These are phyloP conservation scores for Chrysopilus asiliformis DNA, from an alignment of 2,888 invertebrate species.

Conservation along the genomic window DNA sequence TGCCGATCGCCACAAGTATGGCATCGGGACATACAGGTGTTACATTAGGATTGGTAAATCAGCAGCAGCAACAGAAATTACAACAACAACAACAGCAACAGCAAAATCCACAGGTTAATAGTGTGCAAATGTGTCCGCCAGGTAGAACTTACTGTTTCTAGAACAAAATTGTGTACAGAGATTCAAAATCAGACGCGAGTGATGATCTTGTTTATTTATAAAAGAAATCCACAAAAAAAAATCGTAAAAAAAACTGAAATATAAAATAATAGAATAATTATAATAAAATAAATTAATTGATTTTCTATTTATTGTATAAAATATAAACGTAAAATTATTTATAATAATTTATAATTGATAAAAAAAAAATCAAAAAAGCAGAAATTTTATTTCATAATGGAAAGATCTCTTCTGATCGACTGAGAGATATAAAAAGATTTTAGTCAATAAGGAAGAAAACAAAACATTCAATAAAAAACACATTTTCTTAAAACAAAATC, in stretches of 20 bases:
- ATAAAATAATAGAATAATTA: conserved; percentile 5
- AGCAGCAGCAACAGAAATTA: conserved; percentile 21
- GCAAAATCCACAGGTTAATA: conserved; percentile 11
- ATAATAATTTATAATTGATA: background rate
- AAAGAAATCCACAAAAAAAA: conserved; percentile 1
- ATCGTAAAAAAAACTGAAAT: conserved; percentile 3
- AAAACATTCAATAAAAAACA: no score
- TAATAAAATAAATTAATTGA: conserved; percentile 4
- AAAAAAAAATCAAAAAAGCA: background rate
- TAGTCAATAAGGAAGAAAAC: background rate
- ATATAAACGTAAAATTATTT: background rate
- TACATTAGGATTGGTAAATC: no score
- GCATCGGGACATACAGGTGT: conserved; percentile 1
- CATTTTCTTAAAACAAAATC: no score
- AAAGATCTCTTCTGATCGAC: no score
- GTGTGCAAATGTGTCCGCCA: conserved; percentile 23
- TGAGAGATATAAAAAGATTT: background rate
- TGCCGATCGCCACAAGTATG: no score
- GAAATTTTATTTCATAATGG: no score
- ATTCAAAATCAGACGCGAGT: conserved; percentile 16
- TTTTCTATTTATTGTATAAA: background rate
- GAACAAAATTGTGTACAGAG: conserved; percentile 22
- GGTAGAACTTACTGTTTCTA: conserved; percentile 33
- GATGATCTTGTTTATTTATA: conserved; percentile 27
- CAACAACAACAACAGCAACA: conserved; percentile 18